Conservation (phyloP, 1,140 invertebrate species). For the Vollenhovia emeryi region DNA sequence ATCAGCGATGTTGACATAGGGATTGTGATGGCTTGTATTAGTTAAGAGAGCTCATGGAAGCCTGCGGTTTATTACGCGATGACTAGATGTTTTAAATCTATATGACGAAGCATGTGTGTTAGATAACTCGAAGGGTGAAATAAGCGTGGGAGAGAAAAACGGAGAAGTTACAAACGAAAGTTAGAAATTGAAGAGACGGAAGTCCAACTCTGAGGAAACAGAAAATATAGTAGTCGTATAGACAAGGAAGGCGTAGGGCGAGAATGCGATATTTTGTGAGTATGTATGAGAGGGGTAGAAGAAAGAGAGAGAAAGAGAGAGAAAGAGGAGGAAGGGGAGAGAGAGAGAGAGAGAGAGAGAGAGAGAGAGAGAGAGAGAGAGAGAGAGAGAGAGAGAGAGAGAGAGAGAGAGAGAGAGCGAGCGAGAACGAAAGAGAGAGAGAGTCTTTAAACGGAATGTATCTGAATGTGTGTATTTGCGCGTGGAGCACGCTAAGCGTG, state of each 20-base stretch:
- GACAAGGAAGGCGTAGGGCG: constrained; percentile 25
- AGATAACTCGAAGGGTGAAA: constrained; percentile 24
- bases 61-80: constrained; percentile 70
- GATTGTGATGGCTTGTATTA: constrained; percentile 84
- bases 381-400: too few species aligned
- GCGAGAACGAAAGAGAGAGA: constrained; percentile 13
- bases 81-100: constrained; percentile 64
- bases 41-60: constrained; percentile 74
- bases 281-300: constrained; percentile 57
- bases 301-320: not conserved
- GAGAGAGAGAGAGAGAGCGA: constrained; percentile 16
- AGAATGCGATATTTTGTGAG: constrained; percentile 61
- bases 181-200: constrained; percentile 35
- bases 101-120: constrained; percentile 55
- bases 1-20: constrained; percentile 81
- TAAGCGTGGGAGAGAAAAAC: not conserved
- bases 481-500: constrained; percentile 80
- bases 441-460: constrained; percentile 58
- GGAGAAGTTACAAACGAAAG: not conserved
- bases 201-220: constrained; percentile 42
- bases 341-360: constrained; percentile 14
- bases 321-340: not conserved
- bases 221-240: not conserved
- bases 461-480: constrained; percentile 80
- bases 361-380: constrained; percentile 33